Base-by-base conservation (phyloP, 2,797 vertebrate genomes). In the Threskiornis aethiopicus region DNA sequence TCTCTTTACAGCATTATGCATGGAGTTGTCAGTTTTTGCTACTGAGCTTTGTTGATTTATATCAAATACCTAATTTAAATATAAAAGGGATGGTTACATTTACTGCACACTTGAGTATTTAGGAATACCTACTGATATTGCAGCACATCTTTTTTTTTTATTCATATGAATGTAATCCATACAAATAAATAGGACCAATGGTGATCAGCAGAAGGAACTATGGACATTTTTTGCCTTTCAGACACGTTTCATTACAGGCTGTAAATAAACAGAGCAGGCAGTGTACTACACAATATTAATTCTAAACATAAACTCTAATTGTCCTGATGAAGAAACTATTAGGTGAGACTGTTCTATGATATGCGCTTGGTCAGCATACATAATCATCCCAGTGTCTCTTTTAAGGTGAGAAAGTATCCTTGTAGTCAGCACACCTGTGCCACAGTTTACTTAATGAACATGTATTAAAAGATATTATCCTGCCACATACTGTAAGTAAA, bases 41-140 rank as follows among this genome's bases (percentile, higher is more conserved):
- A 87, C 55, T 76, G 37, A 71, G 92, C 64, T 87, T 89, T 92
- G 82, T 93, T 97, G 78, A 80, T 96, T 95, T 96, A 70, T 91
- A 87, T 79, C 72, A 93, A 87, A 96, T 71, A 85, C 46, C 86
- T 93, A 87, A 95, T 97, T 94, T 96, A 97, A 95, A 89, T 89
- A 91, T 89, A 96, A 97, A 77, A 94, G 62, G 52, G 28, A 75
- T 76, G 28, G 75, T 81, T 67, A 57, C 82, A 77, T 91, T 94
- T 70, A 79, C 69, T 79, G 55, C 49, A 88, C 90, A 64, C 78
- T 65, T 87, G 58, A 84, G 89, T 93, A 92, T 95, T 77, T 84
- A 82, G 77, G 78, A 59, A 70, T 88, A 83, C 13, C 26, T 90
- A 95, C 61, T 93, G 90, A 91, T 94, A 94, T 66, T 77, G 47